These are phyloP conservation scores for Hirtodrosophila alboralis DNA, from an alignment of 2,888 invertebrate species.

Conservation along the genomic window DNA sequence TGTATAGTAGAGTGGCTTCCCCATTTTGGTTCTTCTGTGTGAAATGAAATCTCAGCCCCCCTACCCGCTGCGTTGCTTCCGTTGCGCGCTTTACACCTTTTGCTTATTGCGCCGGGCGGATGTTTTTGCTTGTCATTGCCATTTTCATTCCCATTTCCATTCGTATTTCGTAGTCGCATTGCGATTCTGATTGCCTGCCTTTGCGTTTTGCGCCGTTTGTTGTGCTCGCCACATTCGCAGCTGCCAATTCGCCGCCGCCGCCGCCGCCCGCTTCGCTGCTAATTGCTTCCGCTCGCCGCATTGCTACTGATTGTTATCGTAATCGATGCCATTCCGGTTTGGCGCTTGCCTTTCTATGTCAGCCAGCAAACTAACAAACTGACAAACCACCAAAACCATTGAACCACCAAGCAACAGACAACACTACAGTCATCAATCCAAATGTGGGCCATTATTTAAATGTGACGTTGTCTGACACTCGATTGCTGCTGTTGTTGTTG, in stretches of 20 bases:
- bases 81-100: constrained; percentile 38
- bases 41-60: constrained; percentile 43
- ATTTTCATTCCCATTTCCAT: constrained; percentile 34
- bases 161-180: constrained; percentile 7
- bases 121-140: constrained; percentile 61
- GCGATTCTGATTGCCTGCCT: constrained; percentile 20
- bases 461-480: constrained; percentile 24
- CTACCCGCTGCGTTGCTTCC: constrained; percentile 53
- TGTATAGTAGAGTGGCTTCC: constrained; percentile 19
- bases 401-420: constrained; percentile 6
- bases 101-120: constrained; percentile 59
- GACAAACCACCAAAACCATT: constrained; percentile 1
- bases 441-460: constrained; percentile 61
- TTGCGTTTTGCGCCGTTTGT: constrained; percentile 59
- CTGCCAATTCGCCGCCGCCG: constrained; percentile 26
- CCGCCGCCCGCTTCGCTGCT: constrained; percentile 37
- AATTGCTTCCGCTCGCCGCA: constrained; percentile 73
- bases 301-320: constrained; percentile 61
- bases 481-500: constrained; percentile 12
- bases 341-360: constrained; percentile 69
- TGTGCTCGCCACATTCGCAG: constrained; percentile 72
- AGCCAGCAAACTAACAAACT: constrained; percentile 20
- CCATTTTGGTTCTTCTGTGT: constrained; percentile 14
- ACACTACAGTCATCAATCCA: constrained; percentile 26
- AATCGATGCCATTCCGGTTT: constrained; percentile 71